Evolutionary conservation across 2,888 invertebrate genomes (phyloP), one percentile per base, ranked within the genome.

Genomic region (Acheta domesticus): DNA sequence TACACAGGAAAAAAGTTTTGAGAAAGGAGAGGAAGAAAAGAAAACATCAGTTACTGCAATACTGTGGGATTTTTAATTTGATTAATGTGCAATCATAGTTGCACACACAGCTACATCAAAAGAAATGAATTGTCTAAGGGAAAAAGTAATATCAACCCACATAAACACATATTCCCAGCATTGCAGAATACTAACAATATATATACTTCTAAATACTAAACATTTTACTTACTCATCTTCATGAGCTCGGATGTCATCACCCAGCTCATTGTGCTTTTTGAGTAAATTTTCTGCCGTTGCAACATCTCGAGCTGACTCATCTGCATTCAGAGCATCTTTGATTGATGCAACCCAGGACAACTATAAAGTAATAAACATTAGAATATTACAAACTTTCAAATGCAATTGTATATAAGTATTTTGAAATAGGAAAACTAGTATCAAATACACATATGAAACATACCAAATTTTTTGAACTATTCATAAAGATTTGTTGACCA

Each of bases 401-500:
- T 19, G 62, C n/a, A n/a, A 4, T 14, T 11, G 12, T 62, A n/a
- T 62, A n/a, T 8, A 5, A 19, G 62, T 62, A 62, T 62, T 21
- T 50, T 77, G 48, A 62, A 62, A 62, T 62, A 62, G 14, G 14
- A 19, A 62, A 62, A 62, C 8, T 62, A 62, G n/a, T 62, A 62
- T 12, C n/a, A 19, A 62, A 62, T n/a, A 11, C 62, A 36, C 11
- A 14, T 62, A 12, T 19, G 16, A 62, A 62, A 62, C 85, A 84
- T 83, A 89, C 89, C 85, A 90, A 84, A 83, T 93, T 94, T 83
- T 94, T 93, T 16, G 94, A 93, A 85, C 95, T 95, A 85, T 92
- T 93, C 85, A 93, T 93, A 87, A 97, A 97, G 85, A 98, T 95
- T 87, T 98, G 97, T 85, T 96, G 94, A 0, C 98, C 98, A 4